Base-by-base conservation (phyloP, 2,888 invertebrate species). In the Epinotia bilunana region DNA sequence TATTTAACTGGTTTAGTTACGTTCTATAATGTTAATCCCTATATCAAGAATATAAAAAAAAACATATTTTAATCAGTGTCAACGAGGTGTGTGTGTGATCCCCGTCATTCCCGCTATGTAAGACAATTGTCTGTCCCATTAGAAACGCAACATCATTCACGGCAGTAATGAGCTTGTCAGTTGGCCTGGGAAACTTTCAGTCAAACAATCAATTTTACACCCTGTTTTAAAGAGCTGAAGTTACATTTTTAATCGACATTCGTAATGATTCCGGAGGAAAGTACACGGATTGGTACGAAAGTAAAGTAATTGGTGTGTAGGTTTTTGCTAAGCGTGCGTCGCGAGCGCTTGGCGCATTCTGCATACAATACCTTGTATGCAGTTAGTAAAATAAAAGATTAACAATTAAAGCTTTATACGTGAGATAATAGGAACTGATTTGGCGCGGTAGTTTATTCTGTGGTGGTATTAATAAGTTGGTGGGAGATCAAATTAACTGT, bases 231-330 rank as follows among this genome's bases (percentile, higher is more conserved):
- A 60, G 16, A 39, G n/a, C 20, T 33, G 18, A 72, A 43, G 72
- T 39, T 18, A 23, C n/a, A 46, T 53, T 64, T 43, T 53, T 53
- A 62, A 53, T 53, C 16, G n/a, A 58, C 7, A 69, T 43, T 46
- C 33, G 28, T 67, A 49, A 61, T 43, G 53, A 63, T 68, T 39
- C 28, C 58, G 33, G 62, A 71, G 49, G 74, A 74, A 74, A 72
- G 63, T 68, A 68, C 57, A 64, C 55, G 78, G 78, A 83, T 81
- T 80, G 80, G 80, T 83, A 84, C 79, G 86, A 87, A 88, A 88
- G 88, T 81, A 83, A 88, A 85, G 83, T 88, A 87, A 88, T 87
- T 87, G 82, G 82, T 82, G 82, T 82, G 81, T 77, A 80, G 78
- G 83, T 85, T 82, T 81, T 83, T 82, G 82, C 82, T 80, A 74